These are phyloP conservation scores for Cydia splendana DNA, from an alignment of 1,140 invertebrate species.

Conservation along the genomic window DNA sequence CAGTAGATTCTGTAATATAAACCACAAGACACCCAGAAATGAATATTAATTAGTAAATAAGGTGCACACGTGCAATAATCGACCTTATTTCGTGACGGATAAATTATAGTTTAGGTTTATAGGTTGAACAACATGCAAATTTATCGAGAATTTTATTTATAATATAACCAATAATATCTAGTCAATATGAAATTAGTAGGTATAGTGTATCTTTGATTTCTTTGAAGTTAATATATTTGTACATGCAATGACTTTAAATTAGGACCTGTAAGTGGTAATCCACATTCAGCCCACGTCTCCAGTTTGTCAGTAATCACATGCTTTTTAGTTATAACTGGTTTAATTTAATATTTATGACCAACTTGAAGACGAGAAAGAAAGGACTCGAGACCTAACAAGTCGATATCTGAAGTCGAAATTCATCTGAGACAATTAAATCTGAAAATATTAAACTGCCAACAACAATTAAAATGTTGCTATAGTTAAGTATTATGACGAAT, in stretches of 20 bases:
- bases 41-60: constrained; percentile 42
- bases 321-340: constrained; percentile 1
- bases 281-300: constrained; percentile 3
- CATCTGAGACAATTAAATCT: background rate
- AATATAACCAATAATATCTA: background rate
- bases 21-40: constrained; percentile 58
- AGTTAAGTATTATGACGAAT: background rate
- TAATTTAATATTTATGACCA: background rate
- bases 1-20: constrained; percentile 88
- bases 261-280: constrained; percentile 22
- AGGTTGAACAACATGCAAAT: background rate
- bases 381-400: background rate
- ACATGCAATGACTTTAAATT: constrained; percentile 13
- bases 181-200: background rate
- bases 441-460: background rate
- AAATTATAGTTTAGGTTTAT: constrained; percentile 4
- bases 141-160: background rate
- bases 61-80: constrained; percentile 23
- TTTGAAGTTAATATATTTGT: constrained; percentile 14
- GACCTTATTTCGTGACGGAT: constrained; percentile 1
- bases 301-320: background rate
- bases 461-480: background rate
- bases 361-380: background rate
- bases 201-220: background rate
- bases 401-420: background rate